These are phyloP conservation scores for Crotalus helleri DNA, from an alignment of 2,113 vertebrate species.

Conservation along the genomic window DNA sequence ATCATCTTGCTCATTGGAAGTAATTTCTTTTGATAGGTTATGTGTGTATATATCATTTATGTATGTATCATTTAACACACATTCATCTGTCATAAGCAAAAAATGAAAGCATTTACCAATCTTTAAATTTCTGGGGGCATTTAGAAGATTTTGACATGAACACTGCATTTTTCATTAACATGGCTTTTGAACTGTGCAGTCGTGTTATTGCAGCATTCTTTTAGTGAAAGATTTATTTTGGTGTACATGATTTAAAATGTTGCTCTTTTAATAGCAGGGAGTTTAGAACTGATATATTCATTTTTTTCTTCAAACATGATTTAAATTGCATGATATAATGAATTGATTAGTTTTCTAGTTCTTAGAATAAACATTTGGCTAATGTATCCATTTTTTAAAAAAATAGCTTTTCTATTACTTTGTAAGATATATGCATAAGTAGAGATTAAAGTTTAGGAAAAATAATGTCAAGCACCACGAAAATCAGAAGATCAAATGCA, in stretches of 20 bases:
- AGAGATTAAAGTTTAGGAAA: not conserved
- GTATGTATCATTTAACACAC: not conserved
- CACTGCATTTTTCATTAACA: not conserved
- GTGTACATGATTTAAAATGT: not conserved
- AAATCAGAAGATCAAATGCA: not conserved
- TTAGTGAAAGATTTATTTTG: not conserved
- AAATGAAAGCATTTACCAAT: not conserved
- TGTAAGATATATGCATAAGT: not conserved
- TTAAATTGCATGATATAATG: not conserved
- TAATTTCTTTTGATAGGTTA: not conserved
- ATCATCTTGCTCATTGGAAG: not conserved
- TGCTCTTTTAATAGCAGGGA: not conserved
- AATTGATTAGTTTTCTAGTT: not conserved
- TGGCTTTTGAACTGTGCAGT: not conserved
- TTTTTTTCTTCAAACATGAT: not conserved
- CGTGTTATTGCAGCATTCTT: not conserved
- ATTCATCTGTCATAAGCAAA: not conserved
- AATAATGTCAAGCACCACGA: not conserved
- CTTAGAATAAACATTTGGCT: not conserved
- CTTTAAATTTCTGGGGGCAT: fast-evolving
- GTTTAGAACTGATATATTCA: not conserved
- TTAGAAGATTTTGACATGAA: not conserved
- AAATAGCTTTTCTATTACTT: not conserved
- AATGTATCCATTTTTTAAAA: not conserved
- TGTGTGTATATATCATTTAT: not conserved